Percentiles rank a stretch among this genome's conserved stretches.
Conservation (phyloP, 2,888 invertebrate genomes). For the Eupithecia vulgata region DNA sequence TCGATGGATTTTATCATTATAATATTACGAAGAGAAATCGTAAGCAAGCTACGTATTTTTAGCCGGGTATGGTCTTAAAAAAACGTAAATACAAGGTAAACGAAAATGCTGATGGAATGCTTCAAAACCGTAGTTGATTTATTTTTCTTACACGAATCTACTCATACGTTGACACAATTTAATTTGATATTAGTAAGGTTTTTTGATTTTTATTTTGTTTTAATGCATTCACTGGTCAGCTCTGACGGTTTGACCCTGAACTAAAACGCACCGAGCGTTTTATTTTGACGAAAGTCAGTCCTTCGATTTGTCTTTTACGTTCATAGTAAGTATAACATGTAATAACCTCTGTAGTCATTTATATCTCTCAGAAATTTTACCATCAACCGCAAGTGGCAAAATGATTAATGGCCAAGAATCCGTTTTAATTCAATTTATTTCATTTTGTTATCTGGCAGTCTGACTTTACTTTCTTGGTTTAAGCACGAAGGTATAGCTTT, state of each 20-base stretch:
- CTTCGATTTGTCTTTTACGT: background rate
- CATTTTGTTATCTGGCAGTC: background rate
- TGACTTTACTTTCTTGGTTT: background rate
- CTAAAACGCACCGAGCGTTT: too few relatives aligned
- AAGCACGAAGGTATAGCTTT: too few relatives aligned
- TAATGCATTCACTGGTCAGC: background rate
- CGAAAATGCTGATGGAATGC: background rate
- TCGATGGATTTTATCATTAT: background rate
- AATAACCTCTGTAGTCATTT: background rate
- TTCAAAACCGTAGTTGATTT: background rate
- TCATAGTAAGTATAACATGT: background rate
- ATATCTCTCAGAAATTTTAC: background rate
- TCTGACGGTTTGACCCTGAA: too few relatives aligned
- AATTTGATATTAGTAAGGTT: background rate
- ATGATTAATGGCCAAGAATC: background rate
- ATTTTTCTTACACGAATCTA: background rate
- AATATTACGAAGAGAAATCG: background rate
- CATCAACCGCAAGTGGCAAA: background rate
- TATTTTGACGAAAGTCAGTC: background rate
- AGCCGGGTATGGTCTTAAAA: background rate
- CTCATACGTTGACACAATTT: background rate
- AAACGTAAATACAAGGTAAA: background rate
- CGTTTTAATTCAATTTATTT: conserved; percentile 3
- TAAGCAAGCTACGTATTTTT: background rate
- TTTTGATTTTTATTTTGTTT: background rate